A percentile compares a stretch with the other conserved stretches of the same genome.
These are phyloP conservation scores for Zaprionus kolodkinae DNA, from an alignment of 1,140 invertebrate genomes.

Conservation along the genomic window DNA sequence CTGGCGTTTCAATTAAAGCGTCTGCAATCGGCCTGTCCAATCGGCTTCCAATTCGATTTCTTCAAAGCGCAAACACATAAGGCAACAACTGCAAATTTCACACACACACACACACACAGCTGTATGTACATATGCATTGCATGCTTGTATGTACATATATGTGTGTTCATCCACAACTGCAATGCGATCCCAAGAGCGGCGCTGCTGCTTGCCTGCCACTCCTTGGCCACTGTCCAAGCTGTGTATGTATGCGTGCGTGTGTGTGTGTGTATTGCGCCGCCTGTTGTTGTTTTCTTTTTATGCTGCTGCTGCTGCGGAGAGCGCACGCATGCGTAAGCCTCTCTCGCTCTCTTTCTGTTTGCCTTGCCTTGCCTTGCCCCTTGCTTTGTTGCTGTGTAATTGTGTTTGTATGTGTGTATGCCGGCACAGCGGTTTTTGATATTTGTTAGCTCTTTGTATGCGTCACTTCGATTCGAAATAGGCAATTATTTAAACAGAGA, in stretches of 20 bases:
- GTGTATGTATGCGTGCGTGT: conserved; percentile 14
- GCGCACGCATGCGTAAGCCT: conserved; percentile 43
- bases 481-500: conserved; percentile 75
- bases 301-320: conserved; percentile 40
- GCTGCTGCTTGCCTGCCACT: conserved; percentile 51
- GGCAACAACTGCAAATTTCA: conserved; percentile 22
- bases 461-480: conserved; percentile 68
- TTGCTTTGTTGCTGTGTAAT: conserved; percentile 20
- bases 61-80: conserved; percentile 24
- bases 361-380: conserved; percentile 30
- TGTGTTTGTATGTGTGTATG: neutral
- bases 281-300: conserved; percentile 59
- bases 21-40: conserved; percentile 25
- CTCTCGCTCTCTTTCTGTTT: conserved; percentile 33
- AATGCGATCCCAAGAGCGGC: conserved; percentile 50
- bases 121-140: conserved; percentile 11
- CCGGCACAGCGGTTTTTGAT: conserved; percentile 21
- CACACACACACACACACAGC: neutral
- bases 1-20: conserved; percentile 34
- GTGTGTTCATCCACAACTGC: conserved; percentile 22
- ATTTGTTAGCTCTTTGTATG: conserved; percentile 40
- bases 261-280: conserved; percentile 24
- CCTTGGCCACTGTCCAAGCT: conserved; percentile 60
- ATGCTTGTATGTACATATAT: too few species aligned
- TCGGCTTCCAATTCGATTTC: conserved; percentile 39